phyloP scores from a whole-genome alignment of 2,113 vertebrate genomes.

The Accipiter virgatus region DNA sequence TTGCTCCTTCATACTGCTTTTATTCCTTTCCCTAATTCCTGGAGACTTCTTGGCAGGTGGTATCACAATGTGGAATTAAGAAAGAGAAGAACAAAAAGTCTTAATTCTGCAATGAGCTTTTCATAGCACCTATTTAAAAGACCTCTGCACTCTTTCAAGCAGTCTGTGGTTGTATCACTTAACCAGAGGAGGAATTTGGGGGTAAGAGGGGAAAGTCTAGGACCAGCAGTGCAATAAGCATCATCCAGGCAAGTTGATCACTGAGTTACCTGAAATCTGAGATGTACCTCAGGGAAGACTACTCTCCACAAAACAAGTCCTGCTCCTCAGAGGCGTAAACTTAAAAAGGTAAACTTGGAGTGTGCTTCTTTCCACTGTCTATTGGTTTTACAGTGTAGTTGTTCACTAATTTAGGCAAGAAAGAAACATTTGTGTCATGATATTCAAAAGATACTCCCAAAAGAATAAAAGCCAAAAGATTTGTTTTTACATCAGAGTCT shows the following conservation, averaged over 20 bases:
- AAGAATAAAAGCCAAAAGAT: background rate
- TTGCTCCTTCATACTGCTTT: background rate
- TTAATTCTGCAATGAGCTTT: background rate
- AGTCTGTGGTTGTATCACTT: background rate
- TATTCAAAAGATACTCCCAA: background rate
- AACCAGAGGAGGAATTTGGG: background rate
- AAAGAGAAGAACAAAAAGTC: background rate
- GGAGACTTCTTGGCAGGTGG: background rate
- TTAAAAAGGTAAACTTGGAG: background rate
- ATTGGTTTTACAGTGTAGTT: background rate
- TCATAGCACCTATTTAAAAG: background rate
- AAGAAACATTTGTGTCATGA: background rate
- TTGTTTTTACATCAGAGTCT: background rate
- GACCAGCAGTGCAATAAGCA: background rate
- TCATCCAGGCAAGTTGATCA: background rate
- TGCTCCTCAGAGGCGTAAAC: background rate
- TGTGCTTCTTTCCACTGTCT: background rate
- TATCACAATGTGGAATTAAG: background rate
- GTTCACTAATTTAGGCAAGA: background rate
- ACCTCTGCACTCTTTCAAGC: background rate
- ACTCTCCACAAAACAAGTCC: background rate
- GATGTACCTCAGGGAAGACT: no score
- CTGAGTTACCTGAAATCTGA: background rate
- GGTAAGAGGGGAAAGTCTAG: background rate
- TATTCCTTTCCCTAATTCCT: background rate